phyloP scores from a whole-genome alignment of 2,888 invertebrate genomes.

The Epinotia ramella region DNA sequence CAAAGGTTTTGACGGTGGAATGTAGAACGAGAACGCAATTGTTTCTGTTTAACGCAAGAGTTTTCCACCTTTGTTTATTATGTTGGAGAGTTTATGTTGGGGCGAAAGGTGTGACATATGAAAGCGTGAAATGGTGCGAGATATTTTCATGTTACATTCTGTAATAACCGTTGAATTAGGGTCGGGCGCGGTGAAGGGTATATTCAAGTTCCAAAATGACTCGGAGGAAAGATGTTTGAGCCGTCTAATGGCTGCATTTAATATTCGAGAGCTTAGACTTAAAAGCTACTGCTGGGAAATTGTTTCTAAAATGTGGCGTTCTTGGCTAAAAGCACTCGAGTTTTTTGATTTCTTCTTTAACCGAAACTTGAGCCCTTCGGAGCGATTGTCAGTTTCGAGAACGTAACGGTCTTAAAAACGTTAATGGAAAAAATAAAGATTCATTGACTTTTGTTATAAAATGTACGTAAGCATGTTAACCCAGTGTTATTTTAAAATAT shows the following conservation, averaged over 20 bases:
- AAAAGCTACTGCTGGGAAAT: slow-evolving; percentile 35
- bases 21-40: slow-evolving; percentile 60
- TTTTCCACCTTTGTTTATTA: slow-evolving; percentile 59
- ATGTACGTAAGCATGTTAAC: no score
- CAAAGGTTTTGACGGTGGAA: slow-evolving; percentile 62
- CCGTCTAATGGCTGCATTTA: slow-evolving; percentile 39
- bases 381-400: slow-evolving; percentile 8
- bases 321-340: slow-evolving; percentile 12
- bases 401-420: slow-evolving; percentile 3
- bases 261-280: slow-evolving; percentile 37
- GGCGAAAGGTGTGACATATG: slow-evolving; percentile 42
- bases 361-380: slow-evolving; percentile 8
- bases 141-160: slow-evolving; percentile 41
- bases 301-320: slow-evolving; percentile 39
- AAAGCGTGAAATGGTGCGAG: slow-evolving; percentile 38
- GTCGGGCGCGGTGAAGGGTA: slow-evolving; percentile 31
- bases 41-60: slow-evolving; percentile 60
- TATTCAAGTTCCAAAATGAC: slow-evolving; percentile 40
- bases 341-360: slow-evolving; percentile 36
- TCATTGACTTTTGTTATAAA: background rate
- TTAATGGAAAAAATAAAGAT: slow-evolving; percentile 12
- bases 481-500: no score
- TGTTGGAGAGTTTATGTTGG: slow-evolving; percentile 29
- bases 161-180: slow-evolving; percentile 39
- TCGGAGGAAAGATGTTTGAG: slow-evolving; percentile 40